These are phyloP conservation scores for Drosophila testacea DNA, from an alignment of 2,888 invertebrate species.

Conservation along the genomic window DNA sequence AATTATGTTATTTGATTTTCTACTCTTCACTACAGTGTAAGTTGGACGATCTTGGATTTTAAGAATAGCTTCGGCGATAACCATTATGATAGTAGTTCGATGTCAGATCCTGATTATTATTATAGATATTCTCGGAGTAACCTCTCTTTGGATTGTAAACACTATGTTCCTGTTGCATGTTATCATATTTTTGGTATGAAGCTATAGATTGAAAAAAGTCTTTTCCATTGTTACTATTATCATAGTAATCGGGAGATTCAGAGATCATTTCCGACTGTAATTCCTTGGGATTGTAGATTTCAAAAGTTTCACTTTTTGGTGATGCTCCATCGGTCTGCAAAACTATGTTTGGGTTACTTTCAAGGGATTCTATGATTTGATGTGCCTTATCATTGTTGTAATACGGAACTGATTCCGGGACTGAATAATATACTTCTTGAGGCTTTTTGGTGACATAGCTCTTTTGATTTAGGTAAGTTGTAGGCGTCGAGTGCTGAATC, in stretches of 20 bases:
- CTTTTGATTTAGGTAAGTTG: too few relatives aligned
- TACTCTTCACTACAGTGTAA: not conserved
- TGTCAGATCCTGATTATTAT: not conserved
- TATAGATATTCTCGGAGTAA: not conserved
- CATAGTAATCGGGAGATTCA: not conserved
- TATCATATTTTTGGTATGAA: not conserved
- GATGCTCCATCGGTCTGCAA: not conserved
- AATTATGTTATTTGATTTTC: not conserved
- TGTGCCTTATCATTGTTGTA: not conserved
- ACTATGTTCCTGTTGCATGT: not conserved
- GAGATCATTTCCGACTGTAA: not conserved
- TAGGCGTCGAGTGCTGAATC: too few relatives aligned
- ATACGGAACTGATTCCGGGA: not conserved
- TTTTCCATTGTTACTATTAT: not conserved
- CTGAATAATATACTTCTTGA: not conserved
- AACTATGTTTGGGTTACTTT: not conserved
- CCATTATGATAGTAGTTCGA: not conserved
- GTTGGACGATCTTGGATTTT: not conserved
- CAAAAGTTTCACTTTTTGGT: not conserved
- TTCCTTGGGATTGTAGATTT: not conserved
- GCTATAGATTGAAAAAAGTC: not conserved
- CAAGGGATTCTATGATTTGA: not conserved
- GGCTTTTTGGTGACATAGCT: not conserved
- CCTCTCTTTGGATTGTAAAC: not conserved
- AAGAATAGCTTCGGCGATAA: slow-evolving; percentile 1